A percentile compares a stretch with the other conserved stretches of the same genome.
Evolutionary conservation across 2,888 invertebrate genomes (phyloP).

Genomic region (Heliconius ethilla): DNA sequence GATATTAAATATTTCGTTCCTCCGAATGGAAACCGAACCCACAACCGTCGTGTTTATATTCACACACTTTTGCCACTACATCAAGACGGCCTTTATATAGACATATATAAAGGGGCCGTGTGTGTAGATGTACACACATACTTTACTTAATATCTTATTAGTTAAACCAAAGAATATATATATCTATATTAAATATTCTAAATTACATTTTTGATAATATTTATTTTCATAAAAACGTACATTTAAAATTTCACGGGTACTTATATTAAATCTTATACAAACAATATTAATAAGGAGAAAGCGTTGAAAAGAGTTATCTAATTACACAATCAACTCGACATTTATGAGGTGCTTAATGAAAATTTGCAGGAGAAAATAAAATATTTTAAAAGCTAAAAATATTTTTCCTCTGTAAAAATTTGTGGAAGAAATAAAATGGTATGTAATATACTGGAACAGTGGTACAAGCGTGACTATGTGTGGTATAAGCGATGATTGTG

Average conservation of each 20-base stretch:
- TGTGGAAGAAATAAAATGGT: neutral
- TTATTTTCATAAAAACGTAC: no score
- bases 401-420: neutral
- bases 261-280: neutral
- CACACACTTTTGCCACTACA: no score
- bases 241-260: neutral
- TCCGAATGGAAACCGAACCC: no score
- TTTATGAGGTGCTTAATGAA: neutral
- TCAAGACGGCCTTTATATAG: no score
- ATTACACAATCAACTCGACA: conserved; percentile 6
- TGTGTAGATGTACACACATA: no score
- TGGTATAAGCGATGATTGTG: neutral
- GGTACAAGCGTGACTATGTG: neutral
- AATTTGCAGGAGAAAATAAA: neutral
- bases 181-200: no score
- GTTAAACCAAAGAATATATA: no score
- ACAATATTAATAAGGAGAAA: neutral
- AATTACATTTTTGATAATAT: no score
- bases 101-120: no score
- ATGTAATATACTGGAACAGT: neutral
- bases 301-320: conserved; percentile 6
- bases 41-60: no score
- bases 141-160: no score
- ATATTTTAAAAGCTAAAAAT: neutral
- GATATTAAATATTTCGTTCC: no score